A percentile compares a stretch with the other conserved stretches of the same genome.
Evolutionary conservation across 2,797 vertebrate species (phyloP).

Genomic region (Cossypha heuglini): DNA sequence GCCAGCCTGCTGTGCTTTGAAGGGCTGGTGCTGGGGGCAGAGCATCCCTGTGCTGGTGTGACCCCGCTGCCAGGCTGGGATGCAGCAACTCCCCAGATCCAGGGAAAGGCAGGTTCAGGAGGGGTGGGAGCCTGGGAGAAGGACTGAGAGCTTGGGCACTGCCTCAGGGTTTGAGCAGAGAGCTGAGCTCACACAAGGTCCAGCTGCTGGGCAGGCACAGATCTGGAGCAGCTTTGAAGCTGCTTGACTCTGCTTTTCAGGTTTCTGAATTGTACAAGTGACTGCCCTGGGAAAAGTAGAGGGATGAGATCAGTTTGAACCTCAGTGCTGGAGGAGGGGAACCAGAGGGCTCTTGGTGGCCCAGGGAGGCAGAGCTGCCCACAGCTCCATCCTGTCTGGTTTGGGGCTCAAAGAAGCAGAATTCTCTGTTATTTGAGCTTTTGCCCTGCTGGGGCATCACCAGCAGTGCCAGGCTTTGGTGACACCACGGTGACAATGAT

Average conservation of each 20-base stretch:
- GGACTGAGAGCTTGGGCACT: rapidly evolving
- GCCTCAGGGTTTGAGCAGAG: neutral
- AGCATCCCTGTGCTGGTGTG: rapidly evolving
- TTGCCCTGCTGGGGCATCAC: neutral
- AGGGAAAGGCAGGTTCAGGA: neutral
- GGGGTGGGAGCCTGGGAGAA: neutral
- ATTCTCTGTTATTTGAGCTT: rapidly evolving
- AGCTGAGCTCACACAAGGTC: neutral
- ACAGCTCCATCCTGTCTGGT: rapidly evolving
- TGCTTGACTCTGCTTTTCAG: too few species aligned
- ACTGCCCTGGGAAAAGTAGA: neutral
- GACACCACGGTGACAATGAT: rapidly evolving
- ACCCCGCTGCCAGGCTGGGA: neutral
- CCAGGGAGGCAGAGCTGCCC: neutral
- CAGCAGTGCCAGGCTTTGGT: neutral
- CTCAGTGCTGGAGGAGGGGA: rapidly evolving
- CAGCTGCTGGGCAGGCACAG: neutral
- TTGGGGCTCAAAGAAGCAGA: neutral
- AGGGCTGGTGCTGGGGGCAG: neutral
- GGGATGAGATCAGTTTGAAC: rapidly evolving
- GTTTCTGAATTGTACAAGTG: too few species aligned
- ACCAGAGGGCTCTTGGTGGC: rapidly evolving
- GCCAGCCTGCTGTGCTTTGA: rapidly evolving
- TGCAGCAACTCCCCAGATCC: neutral
- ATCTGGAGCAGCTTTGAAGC: too few species aligned